Base-by-base conservation (phyloP, 2,797 vertebrate genomes). In the Tenualosa ilisha region DNA sequence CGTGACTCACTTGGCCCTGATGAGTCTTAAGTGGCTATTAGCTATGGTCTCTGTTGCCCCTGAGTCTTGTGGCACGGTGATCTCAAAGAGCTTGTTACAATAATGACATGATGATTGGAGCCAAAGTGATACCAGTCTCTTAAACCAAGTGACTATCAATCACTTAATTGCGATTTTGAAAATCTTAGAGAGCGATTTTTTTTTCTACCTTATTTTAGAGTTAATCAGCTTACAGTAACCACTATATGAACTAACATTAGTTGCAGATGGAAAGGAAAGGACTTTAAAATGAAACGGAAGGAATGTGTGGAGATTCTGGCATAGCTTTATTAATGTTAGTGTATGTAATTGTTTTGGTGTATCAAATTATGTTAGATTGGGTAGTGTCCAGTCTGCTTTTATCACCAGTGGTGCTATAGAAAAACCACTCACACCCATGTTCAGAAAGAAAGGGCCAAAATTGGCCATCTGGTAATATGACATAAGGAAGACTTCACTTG, bases 1-100 rank as follows among this genome's bases (percentile, higher is more conserved):
- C 4, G 46, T 79, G 72, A 46, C 5, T 79, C 37, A 46, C 6
- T 75, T 79, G 63, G 24, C 63, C 63, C 24, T 31, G 37, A 79
- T 79, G 40, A 46, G 72, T 63, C 3, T 63, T 63, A 63, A 63
- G 59, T 79, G 72, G 7, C 72, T 75, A 46, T 79, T 79, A 79
- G 37, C 6, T 46, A 46, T 79, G 72, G 72, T 46, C 37, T 79
- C 46, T 79, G 72, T 17, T 46, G 40, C 72, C 72, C 68, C 20
- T 79, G 37, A 79, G 40, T 6, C 72, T 79, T 43, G 15, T 43
- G 17, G 6, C 72, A 46, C 17, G 7, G 31, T 40, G 6, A 75
- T 20, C 17, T 46, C 46, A 7, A 79, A 20, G 72, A 79, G 72
- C 40, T 79, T 79, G 37, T 79, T 46, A 22, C 17, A 20, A 2